phyloP scores from a whole-genome alignment of 2,797 vertebrate species.

The Choloepus didactylus region DNA sequence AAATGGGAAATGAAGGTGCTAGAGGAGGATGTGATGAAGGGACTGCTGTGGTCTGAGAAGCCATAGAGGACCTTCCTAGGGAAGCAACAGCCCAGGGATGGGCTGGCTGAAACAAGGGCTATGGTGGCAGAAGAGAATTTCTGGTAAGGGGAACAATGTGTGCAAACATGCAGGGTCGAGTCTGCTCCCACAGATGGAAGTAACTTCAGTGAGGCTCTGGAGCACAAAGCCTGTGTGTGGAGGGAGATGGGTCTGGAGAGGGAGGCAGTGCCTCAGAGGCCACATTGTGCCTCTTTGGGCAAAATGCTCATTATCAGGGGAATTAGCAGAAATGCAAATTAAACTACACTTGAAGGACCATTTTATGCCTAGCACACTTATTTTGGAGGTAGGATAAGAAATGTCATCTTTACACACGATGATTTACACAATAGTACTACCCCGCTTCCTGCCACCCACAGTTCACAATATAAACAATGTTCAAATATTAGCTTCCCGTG shows the following conservation, averaged over 20 bases:
- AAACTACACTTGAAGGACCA: background rate
- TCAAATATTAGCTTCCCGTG: background rate
- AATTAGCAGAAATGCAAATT: conserved; percentile 30
- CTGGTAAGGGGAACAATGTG: background rate
- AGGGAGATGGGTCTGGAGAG: background rate
- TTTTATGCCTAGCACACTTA: background rate
- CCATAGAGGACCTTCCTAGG: background rate
- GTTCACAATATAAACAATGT: background rate
- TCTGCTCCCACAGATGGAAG: background rate
- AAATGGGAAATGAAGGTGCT: background rate
- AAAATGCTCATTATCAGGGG: background rate
- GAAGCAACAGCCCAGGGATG: background rate
- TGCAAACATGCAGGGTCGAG: accelerated
- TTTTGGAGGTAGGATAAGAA: background rate
- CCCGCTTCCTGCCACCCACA: background rate
- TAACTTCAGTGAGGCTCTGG: background rate
- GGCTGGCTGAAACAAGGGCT: background rate
- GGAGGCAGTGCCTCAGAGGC: background rate
- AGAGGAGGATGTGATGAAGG: background rate
- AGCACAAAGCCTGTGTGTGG: background rate
- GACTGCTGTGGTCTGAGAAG: background rate
- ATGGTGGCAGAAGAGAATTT: background rate
- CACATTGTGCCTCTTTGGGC: background rate
- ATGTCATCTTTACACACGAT: background rate
- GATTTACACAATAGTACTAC: background rate